These are phyloP conservation scores for Stomatorhinus ivindoensis DNA, from an alignment of 2,113 vertebrate genomes.

Conservation along the genomic window DNA sequence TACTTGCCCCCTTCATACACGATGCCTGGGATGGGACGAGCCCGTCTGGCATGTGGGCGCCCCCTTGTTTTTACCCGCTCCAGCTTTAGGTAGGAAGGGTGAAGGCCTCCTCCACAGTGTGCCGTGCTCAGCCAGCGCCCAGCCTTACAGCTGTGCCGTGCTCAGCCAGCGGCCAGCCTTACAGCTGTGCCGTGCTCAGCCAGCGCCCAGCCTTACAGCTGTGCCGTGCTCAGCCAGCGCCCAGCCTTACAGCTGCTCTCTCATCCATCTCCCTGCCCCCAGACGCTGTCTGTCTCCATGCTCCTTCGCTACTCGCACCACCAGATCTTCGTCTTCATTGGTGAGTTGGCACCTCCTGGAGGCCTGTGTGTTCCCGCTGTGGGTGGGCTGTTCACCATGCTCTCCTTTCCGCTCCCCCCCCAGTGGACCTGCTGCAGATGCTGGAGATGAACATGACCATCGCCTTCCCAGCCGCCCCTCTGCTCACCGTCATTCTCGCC, in stretches of 20 bases:
- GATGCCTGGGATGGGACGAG: not conserved
- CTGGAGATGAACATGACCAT: slow-evolving; percentile 99
- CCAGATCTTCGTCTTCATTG: slow-evolving; percentile 98
- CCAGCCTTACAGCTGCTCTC: not conserved
- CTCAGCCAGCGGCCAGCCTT: not conserved
- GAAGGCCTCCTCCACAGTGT: not conserved
- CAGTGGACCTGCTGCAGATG: slow-evolving; percentile 97
- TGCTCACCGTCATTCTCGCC: slow-evolving; percentile 94
- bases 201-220: not conserved
- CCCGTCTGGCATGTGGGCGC: too few relatives aligned
- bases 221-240: not conserved
- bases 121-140: not conserved
- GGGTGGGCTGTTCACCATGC: not conserved
- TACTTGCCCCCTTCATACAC: not conserved
- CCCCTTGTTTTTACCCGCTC: not conserved
- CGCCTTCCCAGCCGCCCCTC: slow-evolving; percentile 89
- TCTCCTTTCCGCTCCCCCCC: slow-evolving; percentile 11
- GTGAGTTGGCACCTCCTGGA: slow-evolving; percentile 51
- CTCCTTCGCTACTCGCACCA: slow-evolving; percentile 92
- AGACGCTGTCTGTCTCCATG: slow-evolving; percentile 97
- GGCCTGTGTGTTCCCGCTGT: not conserved
- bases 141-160: not conserved
- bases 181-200: not conserved
- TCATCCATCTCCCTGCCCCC: slow-evolving; percentile 22
- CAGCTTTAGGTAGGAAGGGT: not conserved